Percentiles rank a stretch among this genome's conserved stretches.
These are phyloP conservation scores for Platycercus adscitus DNA, from an alignment of 2,113 vertebrate genomes.

Conservation along the genomic window DNA sequence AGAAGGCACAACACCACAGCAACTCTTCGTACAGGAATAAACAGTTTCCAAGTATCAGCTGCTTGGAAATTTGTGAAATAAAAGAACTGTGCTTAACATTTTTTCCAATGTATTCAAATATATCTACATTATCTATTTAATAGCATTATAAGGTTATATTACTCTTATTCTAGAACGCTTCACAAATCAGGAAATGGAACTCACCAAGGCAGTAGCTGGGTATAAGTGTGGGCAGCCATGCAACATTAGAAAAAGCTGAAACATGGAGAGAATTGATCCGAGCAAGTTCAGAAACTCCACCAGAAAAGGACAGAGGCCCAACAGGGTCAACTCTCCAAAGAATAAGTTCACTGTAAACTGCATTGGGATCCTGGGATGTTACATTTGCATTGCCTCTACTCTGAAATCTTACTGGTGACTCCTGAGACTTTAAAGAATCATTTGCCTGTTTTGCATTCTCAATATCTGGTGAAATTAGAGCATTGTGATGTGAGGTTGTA, in stretches of 20 bases:
- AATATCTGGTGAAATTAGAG: conserved; percentile 82
- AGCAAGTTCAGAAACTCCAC: conserved; percentile 96
- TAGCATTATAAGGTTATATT: neutral
- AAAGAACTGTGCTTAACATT: neutral
- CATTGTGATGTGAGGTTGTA: conserved; percentile 97
- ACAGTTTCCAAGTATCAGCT: neutral
- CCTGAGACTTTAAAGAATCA: conserved; percentile 41
- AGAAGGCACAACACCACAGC: neutral
- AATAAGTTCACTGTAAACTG: conserved; percentile 97
- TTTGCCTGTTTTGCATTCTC: conserved; percentile 53
- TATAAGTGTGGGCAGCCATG: conserved; percentile 95
- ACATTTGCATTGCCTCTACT: conserved; percentile 64
- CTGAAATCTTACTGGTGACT: conserved; percentile 57
- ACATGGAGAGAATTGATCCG: conserved; percentile 96
- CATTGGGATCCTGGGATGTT: conserved; percentile 86
- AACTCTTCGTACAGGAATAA: neutral
- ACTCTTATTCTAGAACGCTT: neutral
- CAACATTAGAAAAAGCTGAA: conserved; percentile 96
- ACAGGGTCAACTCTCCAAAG: conserved; percentile 98
- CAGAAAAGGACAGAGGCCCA: conserved; percentile 94
- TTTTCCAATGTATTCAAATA: neutral
- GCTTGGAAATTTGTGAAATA: neutral
- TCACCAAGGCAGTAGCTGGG: conserved; percentile 96
- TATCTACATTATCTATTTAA: neutral
- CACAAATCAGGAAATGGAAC: conserved; percentile 24